Base-by-base conservation (phyloP, 2,888 invertebrate genomes). In the Apocheima hispidaria region DNA sequence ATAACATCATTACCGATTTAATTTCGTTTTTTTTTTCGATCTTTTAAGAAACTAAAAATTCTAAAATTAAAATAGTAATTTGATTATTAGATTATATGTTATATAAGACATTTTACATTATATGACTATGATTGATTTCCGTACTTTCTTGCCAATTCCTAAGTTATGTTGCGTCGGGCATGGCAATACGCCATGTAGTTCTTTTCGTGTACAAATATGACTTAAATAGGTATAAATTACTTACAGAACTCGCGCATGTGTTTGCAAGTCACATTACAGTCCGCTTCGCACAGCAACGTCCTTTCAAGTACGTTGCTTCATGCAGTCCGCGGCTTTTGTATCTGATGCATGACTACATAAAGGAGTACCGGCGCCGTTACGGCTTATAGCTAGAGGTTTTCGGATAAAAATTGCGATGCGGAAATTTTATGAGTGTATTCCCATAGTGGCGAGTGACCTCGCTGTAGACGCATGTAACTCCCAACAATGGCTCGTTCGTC, bases 401-500 rank as follows among this genome's bases (percentile, higher is more conserved):
- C 69, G 80, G 79, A 78, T 82, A 84, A 87, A 86, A 88, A 80
- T 82, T 83, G 85, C 84, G 83, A 82, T 80, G 84, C 82, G 83
- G 81, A 86, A 84, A 82, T 72, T 86, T 87, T 87, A 86, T 84
- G 84, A 75, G 84, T 83, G 81, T 87, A 86, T 88, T 87, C 83
- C 82, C 80, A 49, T 81, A 82, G 79, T 73, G 74, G 72, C 75
- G 75, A 73, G 74, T 74, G 76, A 75, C 76, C 76, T 75, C 76
- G 72, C 67, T 72, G 77, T 75, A 74, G 75, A 71, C 56, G 46
- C 49, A 18, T 61, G 43, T 56, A 52, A 72, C 69, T 61, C 73
- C 73, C 79, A 82, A 90, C 90, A 90, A 90, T 90, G 74, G 81
- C 77, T 87, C 89, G 84, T 90, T 90, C 84, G 88, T 88, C 83